phyloP scores from a whole-genome alignment of 2,797 vertebrate genomes.

The Cynopterus sphinx region DNA sequence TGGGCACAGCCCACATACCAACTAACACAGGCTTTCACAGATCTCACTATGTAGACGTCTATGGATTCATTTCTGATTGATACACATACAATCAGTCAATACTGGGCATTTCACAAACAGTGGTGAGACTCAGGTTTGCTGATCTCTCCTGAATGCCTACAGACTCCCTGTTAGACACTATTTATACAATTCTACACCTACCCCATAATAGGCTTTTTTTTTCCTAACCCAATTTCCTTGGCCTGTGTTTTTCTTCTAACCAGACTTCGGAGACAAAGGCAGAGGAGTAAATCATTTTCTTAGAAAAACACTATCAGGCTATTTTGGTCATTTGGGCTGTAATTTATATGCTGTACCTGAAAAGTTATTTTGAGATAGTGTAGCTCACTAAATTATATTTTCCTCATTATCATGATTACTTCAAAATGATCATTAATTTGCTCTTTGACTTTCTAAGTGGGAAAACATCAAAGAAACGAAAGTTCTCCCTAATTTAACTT shows the following conservation, averaged over 20 bases:
- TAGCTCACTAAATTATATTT: slow-evolving; percentile 69
- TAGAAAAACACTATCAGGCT: slow-evolving; percentile 80
- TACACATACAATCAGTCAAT: slow-evolving; percentile 66
- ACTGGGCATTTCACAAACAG: slow-evolving; percentile 64
- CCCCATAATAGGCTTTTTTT: slow-evolving; percentile 50
- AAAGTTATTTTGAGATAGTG: slow-evolving; percentile 61
- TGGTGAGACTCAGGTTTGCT: slow-evolving; percentile 59
- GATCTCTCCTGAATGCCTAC: background rate
- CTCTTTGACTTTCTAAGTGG: slow-evolving; percentile 68
- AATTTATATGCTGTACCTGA: slow-evolving; percentile 77
- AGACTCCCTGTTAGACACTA: background rate
- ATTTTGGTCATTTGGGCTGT: slow-evolving; percentile 61
- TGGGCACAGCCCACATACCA: background rate
- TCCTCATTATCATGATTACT: slow-evolving; percentile 75
- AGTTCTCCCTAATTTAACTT: slow-evolving; percentile 76
- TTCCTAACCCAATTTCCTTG: slow-evolving; percentile 71
- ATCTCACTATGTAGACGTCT: background rate
- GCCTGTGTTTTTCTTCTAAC: slow-evolving; percentile 66
- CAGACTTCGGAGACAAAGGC: slow-evolving; percentile 79
- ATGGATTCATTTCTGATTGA: slow-evolving; percentile 2
- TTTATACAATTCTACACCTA: slow-evolving; percentile 35
- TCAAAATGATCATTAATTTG: slow-evolving; percentile 81
- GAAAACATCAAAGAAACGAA: slow-evolving; percentile 77
- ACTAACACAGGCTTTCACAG: slow-evolving; percentile 37
- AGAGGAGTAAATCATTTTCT: slow-evolving; percentile 83